Base-by-base conservation (phyloP, 2,113 vertebrate species). In the Brevimyrus niger region DNA sequence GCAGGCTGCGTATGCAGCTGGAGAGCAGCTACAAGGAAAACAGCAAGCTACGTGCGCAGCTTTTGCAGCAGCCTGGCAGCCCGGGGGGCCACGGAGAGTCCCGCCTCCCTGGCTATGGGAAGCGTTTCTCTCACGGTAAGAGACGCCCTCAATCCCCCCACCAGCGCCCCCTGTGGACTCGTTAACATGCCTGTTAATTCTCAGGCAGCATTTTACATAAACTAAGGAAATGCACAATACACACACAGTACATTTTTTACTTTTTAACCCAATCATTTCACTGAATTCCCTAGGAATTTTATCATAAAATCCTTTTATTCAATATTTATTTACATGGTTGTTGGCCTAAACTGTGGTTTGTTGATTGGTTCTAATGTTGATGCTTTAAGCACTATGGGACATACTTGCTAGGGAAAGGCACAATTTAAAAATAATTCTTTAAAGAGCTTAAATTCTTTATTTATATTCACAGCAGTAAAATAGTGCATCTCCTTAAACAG, bases 41-140 rank as follows among this genome's bases (percentile, higher is more conserved):
- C 91, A 91, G 88, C 2, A n/a, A 88, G 19, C 90, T 95, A 86
- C 38, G 92, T 11, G 87, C 91, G 8, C 94, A 94, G 89, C 94
- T 96, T 91, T 92, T 95, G 88, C 93, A 94, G 92, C 95, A 95
- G 90, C 89, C 96, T 91, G 92, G 88, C 0, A 31, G 85, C 0
- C 86, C 69, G 1, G 3, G 58, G 2, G 31, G 11, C 23, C 92
- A 89, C 86, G 23, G 83, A 1, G 86, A 35, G 85, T 38, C 89
- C 0, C 88, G 47, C 3, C 88, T 92, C 31, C 89, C 90, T 21
- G 86, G 27, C 48, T 51, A 51, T 82, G 91, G 90, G 82, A 94
- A 92, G 82, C 93, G 89, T 7, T 89, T 93, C 87, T 95, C 96
- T 89, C 94, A 91, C 31, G 96, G 96, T 97, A 88, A 92, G 94